These are phyloP conservation scores for Salminus brasiliensis DNA, from an alignment of 2,113 vertebrate species.

Conservation along the genomic window DNA sequence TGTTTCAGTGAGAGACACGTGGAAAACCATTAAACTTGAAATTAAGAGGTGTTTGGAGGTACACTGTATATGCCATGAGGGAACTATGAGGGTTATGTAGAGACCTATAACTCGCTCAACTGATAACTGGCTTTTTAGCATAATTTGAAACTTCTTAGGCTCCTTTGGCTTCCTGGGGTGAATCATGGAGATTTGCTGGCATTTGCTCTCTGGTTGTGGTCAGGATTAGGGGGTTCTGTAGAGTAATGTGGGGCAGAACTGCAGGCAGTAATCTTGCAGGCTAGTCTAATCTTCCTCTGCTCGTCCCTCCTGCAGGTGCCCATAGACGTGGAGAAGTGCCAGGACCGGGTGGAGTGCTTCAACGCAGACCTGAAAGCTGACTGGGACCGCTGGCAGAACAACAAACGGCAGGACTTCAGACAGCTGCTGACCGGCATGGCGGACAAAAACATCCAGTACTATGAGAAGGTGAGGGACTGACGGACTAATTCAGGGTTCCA, in stretches of 20 bases:
- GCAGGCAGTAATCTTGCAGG: too few species aligned
- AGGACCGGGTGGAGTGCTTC: conserved; percentile 95
- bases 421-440: conserved; percentile 93
- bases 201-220: not conserved
- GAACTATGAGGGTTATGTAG: too few species aligned
- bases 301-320: conserved; percentile 78
- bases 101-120: not conserved
- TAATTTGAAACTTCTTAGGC: not conserved
- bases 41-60: too few species aligned
- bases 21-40: too few species aligned
- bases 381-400: conserved; percentile 98
- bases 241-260: not conserved
- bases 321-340: conserved; percentile 91
- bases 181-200: not conserved
- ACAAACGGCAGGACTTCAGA: conserved; percentile 94
- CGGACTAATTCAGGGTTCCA: not conserved
- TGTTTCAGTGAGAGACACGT: too few species aligned
- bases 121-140: not conserved
- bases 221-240: not conserved
- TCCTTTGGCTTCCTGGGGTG: not conserved
- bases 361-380: conserved; percentile 97
- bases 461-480: conserved; percentile 87
- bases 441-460: conserved; percentile 94
- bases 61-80: too few species aligned
- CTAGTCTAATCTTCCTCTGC: not conserved